Conservation (phyloP, 2,888 invertebrate species). For the Aromia moschata region DNA sequence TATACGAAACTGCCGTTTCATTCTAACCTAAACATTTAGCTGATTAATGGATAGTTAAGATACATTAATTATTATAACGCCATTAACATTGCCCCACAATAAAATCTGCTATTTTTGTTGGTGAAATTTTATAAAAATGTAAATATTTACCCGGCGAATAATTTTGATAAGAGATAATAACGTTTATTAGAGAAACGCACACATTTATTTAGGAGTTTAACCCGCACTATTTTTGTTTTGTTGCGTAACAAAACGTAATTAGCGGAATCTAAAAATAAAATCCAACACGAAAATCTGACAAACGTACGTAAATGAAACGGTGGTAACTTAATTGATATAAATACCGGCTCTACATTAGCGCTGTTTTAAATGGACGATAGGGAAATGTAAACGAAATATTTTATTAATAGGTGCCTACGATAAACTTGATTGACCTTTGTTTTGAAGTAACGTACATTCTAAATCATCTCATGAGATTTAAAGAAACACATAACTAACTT, state of each 20-base stretch:
- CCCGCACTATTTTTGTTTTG: slow-evolving; percentile 15
- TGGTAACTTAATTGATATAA: background rate
- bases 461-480: no score
- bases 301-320: slow-evolving; percentile 14
- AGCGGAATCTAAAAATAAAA: slow-evolving; percentile 14
- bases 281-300: slow-evolving; percentile 10
- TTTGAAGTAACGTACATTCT: no score
- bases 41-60: no score
- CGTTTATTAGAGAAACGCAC: slow-evolving; percentile 4
- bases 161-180: slow-evolving; percentile 23
- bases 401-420: slow-evolving; percentile 7
- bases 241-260: slow-evolving; percentile 6
- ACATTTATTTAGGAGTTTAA: slow-evolving; percentile 6
- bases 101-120: background rate
- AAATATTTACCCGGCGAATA: slow-evolving; percentile 8
- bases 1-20: no score
- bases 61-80: no score
- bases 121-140: slow-evolving; percentile 6
- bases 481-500: no score
- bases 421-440: slow-evolving; percentile 5
- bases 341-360: background rate
- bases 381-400: slow-evolving; percentile 3
- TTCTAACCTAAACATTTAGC: no score
- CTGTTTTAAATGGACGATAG: background rate
- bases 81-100: background rate